Evolutionary conservation across 2,888 invertebrate species (phyloP).

Genomic region (Tubiluchus corallicola): DNA sequence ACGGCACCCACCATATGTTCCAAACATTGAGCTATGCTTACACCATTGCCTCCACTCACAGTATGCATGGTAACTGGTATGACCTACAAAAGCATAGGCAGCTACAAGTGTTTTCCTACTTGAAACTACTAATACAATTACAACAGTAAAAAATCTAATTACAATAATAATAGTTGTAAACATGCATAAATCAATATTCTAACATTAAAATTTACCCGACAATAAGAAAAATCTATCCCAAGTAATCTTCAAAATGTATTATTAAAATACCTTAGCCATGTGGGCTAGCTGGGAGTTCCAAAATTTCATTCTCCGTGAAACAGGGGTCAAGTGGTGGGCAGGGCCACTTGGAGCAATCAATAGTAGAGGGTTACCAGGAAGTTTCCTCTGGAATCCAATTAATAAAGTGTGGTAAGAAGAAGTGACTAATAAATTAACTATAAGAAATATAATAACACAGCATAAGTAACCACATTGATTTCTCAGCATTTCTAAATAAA

Average conservation of each 20-base stretch:
- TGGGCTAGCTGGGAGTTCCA: conserved; percentile 48
- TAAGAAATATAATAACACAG: background rate
- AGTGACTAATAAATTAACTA: too few species aligned
- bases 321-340: conserved; percentile 16
- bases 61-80: conserved; percentile 33
- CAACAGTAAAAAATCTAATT: too few species aligned
- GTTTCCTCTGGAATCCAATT: conserved; percentile 35
- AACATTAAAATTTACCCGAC: too few species aligned
- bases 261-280: conserved; percentile 48
- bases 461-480: conserved; percentile 2
- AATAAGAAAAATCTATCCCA: too few species aligned
- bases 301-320: conserved; percentile 40
- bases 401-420: too few species aligned
- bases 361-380: conserved; percentile 40
- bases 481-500: too few species aligned
- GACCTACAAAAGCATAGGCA: too few species aligned
- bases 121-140: too few species aligned
- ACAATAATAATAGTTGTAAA: too few species aligned
- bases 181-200: too few species aligned
- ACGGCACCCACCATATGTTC: conserved; percentile 35
- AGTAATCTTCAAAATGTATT: too few species aligned
- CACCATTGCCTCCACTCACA: conserved; percentile 25
- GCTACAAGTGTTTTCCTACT: too few species aligned
- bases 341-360: conserved; percentile 28
- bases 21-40: conserved; percentile 26